A percentile compares a stretch with the other conserved stretches of the same genome.
Conservation (phyloP, 2,797 vertebrate genomes). For the Typhlichthys eigenmanni region DNA sequence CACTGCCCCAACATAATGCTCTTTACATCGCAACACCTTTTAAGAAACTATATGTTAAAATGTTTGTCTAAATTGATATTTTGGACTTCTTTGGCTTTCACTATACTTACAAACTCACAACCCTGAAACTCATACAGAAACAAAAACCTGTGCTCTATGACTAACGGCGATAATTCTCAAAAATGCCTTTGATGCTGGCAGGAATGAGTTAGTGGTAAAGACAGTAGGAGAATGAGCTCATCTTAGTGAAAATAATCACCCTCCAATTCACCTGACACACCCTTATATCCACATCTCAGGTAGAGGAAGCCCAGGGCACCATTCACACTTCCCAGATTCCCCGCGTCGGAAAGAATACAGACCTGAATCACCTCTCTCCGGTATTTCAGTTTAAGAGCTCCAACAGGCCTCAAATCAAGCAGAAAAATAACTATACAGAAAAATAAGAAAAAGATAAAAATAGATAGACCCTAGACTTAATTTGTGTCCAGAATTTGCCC, state of each 20-base stretch:
- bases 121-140: not conserved
- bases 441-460: not conserved
- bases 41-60: not conserved
- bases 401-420: not conserved
- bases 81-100: not conserved
- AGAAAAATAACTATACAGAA: not conserved
- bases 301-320: not conserved
- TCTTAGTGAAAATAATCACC: not conserved
- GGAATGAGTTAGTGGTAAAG: not conserved
- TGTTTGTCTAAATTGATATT: not conserved
- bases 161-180: not conserved
- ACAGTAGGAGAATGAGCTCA: not conserved
- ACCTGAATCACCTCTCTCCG: conserved; percentile 5
- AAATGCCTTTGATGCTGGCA: not conserved
- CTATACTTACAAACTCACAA: too few relatives aligned
- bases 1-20: not conserved
- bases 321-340: not conserved
- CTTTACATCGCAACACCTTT: not conserved
- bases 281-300: not conserved
- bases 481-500: too few relatives aligned
- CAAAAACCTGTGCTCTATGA: not conserved
- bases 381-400: not conserved
- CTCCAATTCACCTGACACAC: not conserved
- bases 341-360: not conserved
- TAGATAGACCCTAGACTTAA: too few relatives aligned